Conservation (phyloP, 1,140 invertebrate species). For the Orius laevigatus region DNA sequence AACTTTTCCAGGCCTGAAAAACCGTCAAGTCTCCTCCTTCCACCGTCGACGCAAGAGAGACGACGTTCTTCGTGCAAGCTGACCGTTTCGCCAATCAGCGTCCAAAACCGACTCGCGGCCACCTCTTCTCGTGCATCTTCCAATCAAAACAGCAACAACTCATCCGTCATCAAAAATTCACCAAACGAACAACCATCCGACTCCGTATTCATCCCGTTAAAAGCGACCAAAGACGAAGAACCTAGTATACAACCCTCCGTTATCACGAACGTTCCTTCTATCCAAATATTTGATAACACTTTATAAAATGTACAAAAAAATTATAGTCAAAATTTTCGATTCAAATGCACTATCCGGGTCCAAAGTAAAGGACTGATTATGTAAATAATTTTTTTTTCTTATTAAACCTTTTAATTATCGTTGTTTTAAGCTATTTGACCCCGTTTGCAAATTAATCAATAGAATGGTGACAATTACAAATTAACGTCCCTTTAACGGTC, state of each 20-base stretch:
- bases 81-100: constrained; percentile 18
- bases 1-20: constrained; percentile 1
- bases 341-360: no score
- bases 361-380: no score
- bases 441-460: no score
- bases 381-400: no score
- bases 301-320: background rate
- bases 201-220: constrained; percentile 3
- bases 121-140: constrained; percentile 7
- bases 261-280: constrained; percentile 4
- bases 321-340: no score
- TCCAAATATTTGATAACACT: constrained; percentile 6
- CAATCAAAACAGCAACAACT: constrained; percentile 9
- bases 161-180: constrained; percentile 2
- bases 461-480: no score
- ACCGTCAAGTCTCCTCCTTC: constrained; percentile 3
- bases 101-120: constrained; percentile 17
- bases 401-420: no score
- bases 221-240: background rate
- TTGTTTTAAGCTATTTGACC: no score
- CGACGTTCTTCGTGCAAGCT: constrained; percentile 19
- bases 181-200: background rate
- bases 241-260: background rate
- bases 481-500: no score
- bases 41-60: constrained; percentile 8